Evolutionary conservation across 2,888 invertebrate genomes (phyloP), one percentile per base, ranked within the genome.

Genomic region (Callimorpha dominula): DNA sequence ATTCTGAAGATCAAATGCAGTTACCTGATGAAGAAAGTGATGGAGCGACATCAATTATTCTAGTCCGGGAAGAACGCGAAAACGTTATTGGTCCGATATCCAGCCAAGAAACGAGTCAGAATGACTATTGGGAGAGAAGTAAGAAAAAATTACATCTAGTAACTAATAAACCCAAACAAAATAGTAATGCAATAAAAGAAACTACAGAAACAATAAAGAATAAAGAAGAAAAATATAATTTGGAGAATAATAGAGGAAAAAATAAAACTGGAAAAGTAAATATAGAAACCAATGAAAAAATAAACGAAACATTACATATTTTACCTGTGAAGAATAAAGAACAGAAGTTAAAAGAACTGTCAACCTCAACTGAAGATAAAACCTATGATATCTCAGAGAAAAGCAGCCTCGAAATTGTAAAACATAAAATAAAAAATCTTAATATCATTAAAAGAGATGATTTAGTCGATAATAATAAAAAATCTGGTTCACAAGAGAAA

Each of bases 81-180:
- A 17, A 57, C 17, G 31, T 60, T 14, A 40, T 11, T 12, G 42
- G 46, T 65, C n/a, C 0, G 4, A 52, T 3, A 49, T 57, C 42
- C 11, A 20, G 14, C 1, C 7, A 42, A 40, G n/a, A 66, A 62
- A 5, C 15, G 8, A 46, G 8, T 42, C 50, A 66, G 62, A 73
- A 0, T 54, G 60, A 40, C 4, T n/a, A 43, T 49, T 69, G 57
- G 60, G 43, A 62, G 6, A 66, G n/a, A 66, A 69, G 46, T 49
- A 31, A 17, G 14, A 43, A 42, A 0, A 73, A 69, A 73, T 0
- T 73, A 52, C 42, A n/a, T 15, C 57, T 50, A 20, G 31, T 65
- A 8, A 65, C 46, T 43, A 73, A n/a, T 20, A 73, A 66, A 63
- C 46, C 9, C 7, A 60, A 20, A 42, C 60, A 69, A 50, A 69